phyloP scores from a whole-genome alignment of 2,888 invertebrate genomes.

The Callimorpha dominula region DNA sequence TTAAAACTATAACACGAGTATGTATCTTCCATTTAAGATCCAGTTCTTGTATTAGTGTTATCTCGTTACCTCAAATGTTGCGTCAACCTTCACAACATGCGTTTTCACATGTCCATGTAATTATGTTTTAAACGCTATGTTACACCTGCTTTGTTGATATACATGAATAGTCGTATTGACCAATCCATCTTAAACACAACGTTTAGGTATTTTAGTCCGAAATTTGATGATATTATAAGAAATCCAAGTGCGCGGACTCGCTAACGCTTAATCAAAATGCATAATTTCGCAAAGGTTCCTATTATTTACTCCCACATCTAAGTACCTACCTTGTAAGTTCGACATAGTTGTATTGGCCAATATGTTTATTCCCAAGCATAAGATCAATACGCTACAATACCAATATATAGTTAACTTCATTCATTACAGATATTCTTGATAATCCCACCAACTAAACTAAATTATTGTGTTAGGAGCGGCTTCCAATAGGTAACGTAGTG shows the following conservation, averaged over 20 bases:
- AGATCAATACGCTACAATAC: neutral
- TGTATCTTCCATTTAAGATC: neutral
- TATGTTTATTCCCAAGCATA: neutral
- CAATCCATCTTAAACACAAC: neutral
- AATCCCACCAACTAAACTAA: neutral
- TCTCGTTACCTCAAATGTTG: constrained; percentile 31
- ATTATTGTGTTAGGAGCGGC: neutral
- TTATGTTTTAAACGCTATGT: neutral
- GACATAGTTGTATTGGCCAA: neutral
- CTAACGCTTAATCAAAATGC: neutral
- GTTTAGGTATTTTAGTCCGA: neutral
- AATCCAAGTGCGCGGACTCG: neutral
- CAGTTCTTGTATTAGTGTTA: constrained; percentile 11
- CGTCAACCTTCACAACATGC: neutral
- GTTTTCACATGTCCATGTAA: neutral
- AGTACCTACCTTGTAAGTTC: neutral
- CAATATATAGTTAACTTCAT: no score
- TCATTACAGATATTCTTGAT: no score
- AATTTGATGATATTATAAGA: neutral
- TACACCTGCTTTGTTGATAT: neutral
- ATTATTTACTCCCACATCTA: neutral
- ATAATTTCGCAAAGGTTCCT: no score
- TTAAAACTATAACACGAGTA: constrained; percentile 42
- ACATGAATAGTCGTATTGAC: neutral
- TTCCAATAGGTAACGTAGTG: neutral